Conservation (phyloP, 2,797 vertebrate species). For the Denticeps clupeoides region DNA sequence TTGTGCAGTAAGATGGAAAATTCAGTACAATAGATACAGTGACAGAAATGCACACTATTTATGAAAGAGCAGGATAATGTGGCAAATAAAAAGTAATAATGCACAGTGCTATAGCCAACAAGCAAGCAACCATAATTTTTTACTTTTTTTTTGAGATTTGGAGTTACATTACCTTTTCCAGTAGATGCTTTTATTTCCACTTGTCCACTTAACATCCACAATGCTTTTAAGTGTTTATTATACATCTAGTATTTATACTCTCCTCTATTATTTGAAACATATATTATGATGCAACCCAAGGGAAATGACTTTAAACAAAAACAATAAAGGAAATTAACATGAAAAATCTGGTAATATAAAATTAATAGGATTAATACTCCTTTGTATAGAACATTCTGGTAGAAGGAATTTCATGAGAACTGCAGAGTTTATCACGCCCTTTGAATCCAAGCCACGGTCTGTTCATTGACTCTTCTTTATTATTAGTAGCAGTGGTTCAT, state of each 20-base stretch:
- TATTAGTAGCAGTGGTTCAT: no score
- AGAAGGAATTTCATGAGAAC: slow-evolving; percentile 41
- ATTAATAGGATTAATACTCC: slow-evolving; percentile 51
- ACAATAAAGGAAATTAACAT: slow-evolving; percentile 34
- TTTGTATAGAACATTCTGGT: slow-evolving; percentile 56
- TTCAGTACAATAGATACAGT: slow-evolving; percentile 82
- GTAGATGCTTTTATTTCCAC: slow-evolving; percentile 65
- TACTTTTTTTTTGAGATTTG: slow-evolving; percentile 40
- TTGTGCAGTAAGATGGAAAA: slow-evolving; percentile 84
- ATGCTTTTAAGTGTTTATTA: slow-evolving; percentile 72
- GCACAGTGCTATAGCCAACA: slow-evolving; percentile 78
- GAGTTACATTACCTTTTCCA: slow-evolving; percentile 72
- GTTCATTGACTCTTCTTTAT: no score
- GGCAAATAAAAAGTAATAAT: slow-evolving; percentile 67
- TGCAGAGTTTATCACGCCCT: background rate
- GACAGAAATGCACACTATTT: slow-evolving; percentile 89
- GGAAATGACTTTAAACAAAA: slow-evolving; percentile 25
- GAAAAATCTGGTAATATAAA: slow-evolving; percentile 39
- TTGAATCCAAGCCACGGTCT: slow-evolving; percentile 2
- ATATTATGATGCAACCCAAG: slow-evolving; percentile 79
- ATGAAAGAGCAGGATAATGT: slow-evolving; percentile 84
- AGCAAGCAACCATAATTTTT: slow-evolving; percentile 68
- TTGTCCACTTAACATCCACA: slow-evolving; percentile 72
- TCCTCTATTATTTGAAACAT: slow-evolving; percentile 82
- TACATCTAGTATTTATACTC: slow-evolving; percentile 85